phyloP scores from a whole-genome alignment of 2,113 vertebrate genomes.

The Peromyscus californicus region DNA sequence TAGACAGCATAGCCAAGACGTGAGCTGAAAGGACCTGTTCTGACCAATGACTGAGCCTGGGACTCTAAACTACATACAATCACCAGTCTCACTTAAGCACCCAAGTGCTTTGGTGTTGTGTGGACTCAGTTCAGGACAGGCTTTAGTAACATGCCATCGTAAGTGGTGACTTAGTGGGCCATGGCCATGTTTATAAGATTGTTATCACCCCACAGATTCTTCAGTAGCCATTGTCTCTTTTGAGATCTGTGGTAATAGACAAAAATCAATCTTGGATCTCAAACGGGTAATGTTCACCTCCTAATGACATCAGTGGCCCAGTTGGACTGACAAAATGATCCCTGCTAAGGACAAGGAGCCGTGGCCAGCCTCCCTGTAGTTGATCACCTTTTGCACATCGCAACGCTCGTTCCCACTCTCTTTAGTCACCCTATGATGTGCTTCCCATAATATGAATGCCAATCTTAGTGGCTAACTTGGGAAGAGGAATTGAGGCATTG shows the following conservation, averaged over 20 bases:
- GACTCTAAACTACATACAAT: too few species aligned
- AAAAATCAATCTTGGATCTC: not conserved
- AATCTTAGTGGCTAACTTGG: not conserved
- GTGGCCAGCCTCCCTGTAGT: not conserved
- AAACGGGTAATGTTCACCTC: fast-evolving
- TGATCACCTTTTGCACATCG: not conserved
- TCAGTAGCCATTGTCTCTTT: not conserved
- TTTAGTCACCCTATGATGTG: not conserved
- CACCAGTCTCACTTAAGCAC: not conserved
- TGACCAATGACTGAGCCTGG: not conserved
- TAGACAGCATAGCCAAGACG: not conserved
- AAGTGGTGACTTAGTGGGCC: not conserved
- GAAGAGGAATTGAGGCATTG: not conserved
- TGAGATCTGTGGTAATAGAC: not conserved
- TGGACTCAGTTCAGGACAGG: not conserved
- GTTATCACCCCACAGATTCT: not conserved
- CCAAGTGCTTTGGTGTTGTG: not conserved
- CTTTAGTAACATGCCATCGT: not conserved
- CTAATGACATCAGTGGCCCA: not conserved
- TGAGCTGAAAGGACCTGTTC: not conserved
- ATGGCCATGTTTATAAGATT: not conserved
- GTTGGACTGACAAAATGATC: not conserved
- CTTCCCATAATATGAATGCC: not conserved
- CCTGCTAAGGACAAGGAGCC: not conserved
- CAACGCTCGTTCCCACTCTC: not conserved